Evolutionary conservation across 2,888 invertebrate genomes (phyloP).

Genomic region (Tyria jacobaeae): DNA sequence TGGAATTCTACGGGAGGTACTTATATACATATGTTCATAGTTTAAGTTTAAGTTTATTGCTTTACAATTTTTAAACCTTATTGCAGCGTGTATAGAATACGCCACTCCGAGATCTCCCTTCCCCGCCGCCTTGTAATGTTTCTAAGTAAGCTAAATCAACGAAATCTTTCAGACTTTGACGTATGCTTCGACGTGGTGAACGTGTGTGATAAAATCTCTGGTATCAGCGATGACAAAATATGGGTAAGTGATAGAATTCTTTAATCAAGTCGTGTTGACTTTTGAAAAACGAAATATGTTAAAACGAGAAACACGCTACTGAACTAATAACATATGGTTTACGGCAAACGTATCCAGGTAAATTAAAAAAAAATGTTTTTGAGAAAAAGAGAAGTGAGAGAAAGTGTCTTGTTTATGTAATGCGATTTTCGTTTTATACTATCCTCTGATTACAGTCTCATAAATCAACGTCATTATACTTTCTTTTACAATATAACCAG

Average conservation of each 20-base stretch:
- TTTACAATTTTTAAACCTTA: background rate
- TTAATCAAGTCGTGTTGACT: background rate
- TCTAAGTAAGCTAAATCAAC: too few species aligned
- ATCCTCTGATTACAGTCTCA: background rate
- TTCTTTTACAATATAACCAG: background rate
- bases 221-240: constrained; percentile 28
- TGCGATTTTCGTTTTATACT: background rate
- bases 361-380: too few species aligned
- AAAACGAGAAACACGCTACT: too few species aligned
- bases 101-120: too few species aligned
- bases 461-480: background rate
- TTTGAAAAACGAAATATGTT: too few species aligned
- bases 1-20: constrained; percentile 63
- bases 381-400: too few species aligned
- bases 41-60: too few species aligned
- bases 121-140: too few species aligned
- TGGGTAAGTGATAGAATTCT: constrained; percentile 47
- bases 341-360: too few species aligned
- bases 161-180: constrained; percentile 41
- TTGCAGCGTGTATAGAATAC: background rate
- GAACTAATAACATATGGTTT: too few species aligned
- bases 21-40: constrained; percentile 33
- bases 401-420: background rate
- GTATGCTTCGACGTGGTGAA: constrained; percentile 52
- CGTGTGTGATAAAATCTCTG: constrained; percentile 49